These are phyloP conservation scores for Aurelia aurita complex sp. Pacific DNA, from an alignment of 30 jellyfish, hydroid and myxozoan species.

Conservation along the genomic window DNA sequence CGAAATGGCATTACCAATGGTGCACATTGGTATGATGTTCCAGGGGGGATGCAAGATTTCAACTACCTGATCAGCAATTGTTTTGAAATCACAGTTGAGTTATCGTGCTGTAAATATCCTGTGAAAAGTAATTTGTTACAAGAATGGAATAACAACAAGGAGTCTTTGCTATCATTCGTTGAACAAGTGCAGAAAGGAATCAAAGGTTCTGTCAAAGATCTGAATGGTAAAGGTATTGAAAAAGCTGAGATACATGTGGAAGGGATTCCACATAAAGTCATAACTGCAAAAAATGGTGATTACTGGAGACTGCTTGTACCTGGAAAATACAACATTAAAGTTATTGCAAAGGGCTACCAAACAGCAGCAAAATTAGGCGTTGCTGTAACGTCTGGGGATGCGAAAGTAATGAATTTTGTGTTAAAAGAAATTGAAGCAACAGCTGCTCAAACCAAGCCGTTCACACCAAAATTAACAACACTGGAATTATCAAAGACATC, in stretches of 20 bases:
- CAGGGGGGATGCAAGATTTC: conserved; percentile 99
- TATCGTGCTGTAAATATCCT: conserved; percentile 98
- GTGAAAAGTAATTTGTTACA: conserved; percentile 44
- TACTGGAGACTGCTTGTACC: conserved; percentile 98
- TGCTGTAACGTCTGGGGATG: conserved; percentile 51
- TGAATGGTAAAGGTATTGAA: conserved; percentile 58
- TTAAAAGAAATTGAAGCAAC: conserved; percentile 4
- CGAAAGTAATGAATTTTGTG: conserved; percentile 69
- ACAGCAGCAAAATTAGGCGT: conserved; percentile 22
- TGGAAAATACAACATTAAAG: conserved; percentile 80
- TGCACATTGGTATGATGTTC: conserved; percentile 99
- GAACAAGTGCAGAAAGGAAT: conserved; percentile 97
- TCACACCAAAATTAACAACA: neutral
- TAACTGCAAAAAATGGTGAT: conserved; percentile 84
- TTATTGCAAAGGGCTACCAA: conserved; percentile 63
- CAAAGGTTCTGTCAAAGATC: conserved; percentile 80
- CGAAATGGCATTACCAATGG: conserved; percentile 98
- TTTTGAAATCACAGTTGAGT: conserved; percentile 95
- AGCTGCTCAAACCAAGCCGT: neutral
- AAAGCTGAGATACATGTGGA: conserved; percentile 78
- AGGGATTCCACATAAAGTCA: conserved; percentile 78
- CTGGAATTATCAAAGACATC: conserved; percentile 4
- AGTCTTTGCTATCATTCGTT: conserved; percentile 78
- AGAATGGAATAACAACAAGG: conserved; percentile 91
- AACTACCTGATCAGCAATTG: conserved; percentile 92